Base-by-base conservation (phyloP, 1,140 invertebrate species). In the Eupristina koningsbergeri region DNA sequence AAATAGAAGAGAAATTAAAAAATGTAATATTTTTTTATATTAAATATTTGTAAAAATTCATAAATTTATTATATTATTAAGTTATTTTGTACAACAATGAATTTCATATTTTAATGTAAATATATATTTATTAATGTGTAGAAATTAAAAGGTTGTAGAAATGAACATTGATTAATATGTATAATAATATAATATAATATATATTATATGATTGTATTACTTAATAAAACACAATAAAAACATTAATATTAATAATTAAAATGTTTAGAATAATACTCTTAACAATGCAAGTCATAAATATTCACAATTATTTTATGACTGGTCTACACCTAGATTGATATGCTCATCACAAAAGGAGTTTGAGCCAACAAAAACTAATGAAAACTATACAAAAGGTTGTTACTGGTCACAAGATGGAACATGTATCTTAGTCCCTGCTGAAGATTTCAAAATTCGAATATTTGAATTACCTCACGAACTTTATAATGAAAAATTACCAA, bases 381-480 rank as follows among this genome's bases (percentile, higher is more conserved):
- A 92, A 83, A 92, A 92, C 86, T 91, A 89, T 78, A 91, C 91
- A 0, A 92, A 91, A 86, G 95, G 95, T 9, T 96, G 95, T 85
- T 94, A 94, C 69, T 96, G 96, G 96, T 96, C 96, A 1, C 96
- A 96, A 0, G 96, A 97, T 91, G 96, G 97, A 29, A 97, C 96
- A 3, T 98, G 97, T 89, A 92, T 98, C 31, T 89, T 98, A 0
- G 94, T 96, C 0, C 96, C 97, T 86, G 95, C 96, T 84, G 96
- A 97, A 88, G 97, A 98, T 89, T 94, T 94, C 83, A 89, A 87
- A 41, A 93, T 98, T 77, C 94, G 97, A 86, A 89, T 98, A 31
- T 96, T 97, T 87, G 96, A 98, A 89, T 88, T 98, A 13, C 97
- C 97, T 1, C 84, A 87, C 80, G 94, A 96, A 89, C 90, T 97